Evolutionary conservation across 2,888 invertebrate genomes (phyloP), one percentile per base, ranked within the genome.

Genomic region (Synergus itoensis): DNA sequence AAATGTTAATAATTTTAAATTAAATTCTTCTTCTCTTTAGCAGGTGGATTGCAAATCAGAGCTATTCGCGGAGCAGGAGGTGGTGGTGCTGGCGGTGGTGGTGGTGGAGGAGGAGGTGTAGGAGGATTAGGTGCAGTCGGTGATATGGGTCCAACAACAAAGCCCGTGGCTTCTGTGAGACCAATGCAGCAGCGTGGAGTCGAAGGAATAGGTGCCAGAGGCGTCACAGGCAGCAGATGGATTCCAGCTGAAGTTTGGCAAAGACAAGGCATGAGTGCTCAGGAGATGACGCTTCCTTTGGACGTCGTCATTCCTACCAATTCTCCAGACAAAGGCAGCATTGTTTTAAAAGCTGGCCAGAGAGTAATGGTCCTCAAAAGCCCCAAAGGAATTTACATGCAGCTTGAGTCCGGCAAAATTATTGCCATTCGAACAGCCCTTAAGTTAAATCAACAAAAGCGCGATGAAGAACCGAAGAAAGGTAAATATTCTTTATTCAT

Each of bases 341-440:
- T 98, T 82, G 97, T 97, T 18, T 93, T 99, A 76, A 98, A 98
- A 90, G 98, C 98, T 0, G 99, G 99, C 0, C 98, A 99, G 91
- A 95, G 98, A 86, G 98, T 99, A 0, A 96, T 98, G 94, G 98
- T 99, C 5, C 94, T 99, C 60, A 98, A 98, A 92, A 98, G 98
- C 9, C 97, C 98, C 0, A 98, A 98, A 92, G 99, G 99, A 69
- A 98, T 99, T 85, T 99, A 99, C 92, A 97, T 99, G 95, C 97
- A 98, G 88, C 93, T 98, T 65, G 97, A 98, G 89, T 98, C 97
- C 86, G 98, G 98, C 43, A 98, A 98, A 93, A 98, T 99, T 81
- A 98, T 99, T 84, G 98, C 98, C 40, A 98, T 99, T 86, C 95
- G 96, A 89, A 96, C 96, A 0, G 95, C 96, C 0, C 94, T 96